A percentile compares a stretch with the other conserved stretches of the same genome.
phyloP scores from a whole-genome alignment of 2,113 vertebrate species.

The Neodon shergylaensis region DNA sequence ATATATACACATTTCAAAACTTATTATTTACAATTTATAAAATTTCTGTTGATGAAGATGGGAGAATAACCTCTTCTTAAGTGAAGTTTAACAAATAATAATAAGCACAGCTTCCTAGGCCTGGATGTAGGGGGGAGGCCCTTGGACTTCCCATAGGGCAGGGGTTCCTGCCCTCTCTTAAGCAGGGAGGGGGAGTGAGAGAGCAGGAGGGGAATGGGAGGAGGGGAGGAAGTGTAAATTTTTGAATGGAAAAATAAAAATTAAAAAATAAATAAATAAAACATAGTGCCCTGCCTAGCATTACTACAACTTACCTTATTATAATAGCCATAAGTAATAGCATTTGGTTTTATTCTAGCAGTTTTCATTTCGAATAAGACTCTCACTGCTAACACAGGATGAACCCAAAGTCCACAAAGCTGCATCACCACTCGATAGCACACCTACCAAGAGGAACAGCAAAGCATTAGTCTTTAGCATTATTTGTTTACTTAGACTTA shows the following conservation, averaged over 20 bases:
- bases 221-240: too few species aligned
- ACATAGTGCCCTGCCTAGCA: not conserved
- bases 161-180: too few species aligned
- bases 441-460: constrained; percentile 87
- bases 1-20: not conserved
- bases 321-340: constrained; percentile 99
- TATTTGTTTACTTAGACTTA: not conserved
- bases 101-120: not conserved
- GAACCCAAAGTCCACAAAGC: constrained; percentile 95
- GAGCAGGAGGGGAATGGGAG: too few species aligned
- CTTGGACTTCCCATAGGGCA: too few species aligned
- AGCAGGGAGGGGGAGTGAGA: too few species aligned
- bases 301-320: constrained; percentile 92
- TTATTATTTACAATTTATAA: not conserved
- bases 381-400: constrained; percentile 96
- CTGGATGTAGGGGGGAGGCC: too few species aligned
- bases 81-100: not conserved
- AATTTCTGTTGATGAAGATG: not conserved
- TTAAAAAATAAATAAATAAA: not conserved
- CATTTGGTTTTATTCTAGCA: constrained; percentile 95
- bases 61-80: constrained; percentile 3
- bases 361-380: constrained; percentile 98
- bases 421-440: constrained; percentile 99
- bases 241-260: too few species aligned
- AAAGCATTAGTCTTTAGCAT: not conserved